Base-by-base conservation (phyloP, 2,888 invertebrate species). In the Tillus elongatus region DNA sequence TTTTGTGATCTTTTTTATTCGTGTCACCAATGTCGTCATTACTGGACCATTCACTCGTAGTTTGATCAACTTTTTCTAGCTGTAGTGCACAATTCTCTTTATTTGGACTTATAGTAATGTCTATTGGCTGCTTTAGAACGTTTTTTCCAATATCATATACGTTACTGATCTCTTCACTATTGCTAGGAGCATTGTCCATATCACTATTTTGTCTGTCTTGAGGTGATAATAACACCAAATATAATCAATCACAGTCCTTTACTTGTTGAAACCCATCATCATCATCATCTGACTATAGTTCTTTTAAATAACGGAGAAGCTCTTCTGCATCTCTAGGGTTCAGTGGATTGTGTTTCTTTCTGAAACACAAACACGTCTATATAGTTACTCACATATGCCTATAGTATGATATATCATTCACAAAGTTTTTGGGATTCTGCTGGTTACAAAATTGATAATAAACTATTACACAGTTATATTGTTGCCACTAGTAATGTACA, bases 131-230 rank as follows among this genome's bases (percentile, higher is more conserved):
- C n/a, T 19, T 19, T n/a, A 19, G n/a, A n/a, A 19, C 24, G 6
- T n/a, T n/a, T 19, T 19, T 19, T 19, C 24, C 24, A 19, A 19
- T 19, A 19, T 19, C 24, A 19, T 19, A n/a, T 8, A 19, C n/a
- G n/a, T n/a, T n/a, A 19, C n/a, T 6, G 6, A n/a, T 19, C 6
- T n/a, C 24, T 6, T 19, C 24, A 19, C n/a, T n/a, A n/a, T 19
- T n/a, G n/a, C 24, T 19, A 8, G 24, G 24, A 6, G 24, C 24
- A 19, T 19, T n/a, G 24, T 19, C 24, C n/a, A 19, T 19, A 19
- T 19, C 24, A 19, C 24, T 19, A 19, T 19, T n/a, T n/a, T 19
- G 6, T 6, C 24, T n/a, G n/a, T 19, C 24, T 19, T 19, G 24
- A 8, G 24, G 24, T 19, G 24, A n/a, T 19, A 19, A 19, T 19